Evolutionary conservation across 2,113 vertebrate genomes (phyloP).

Genomic region (Pseudonaja textilis): DNA sequence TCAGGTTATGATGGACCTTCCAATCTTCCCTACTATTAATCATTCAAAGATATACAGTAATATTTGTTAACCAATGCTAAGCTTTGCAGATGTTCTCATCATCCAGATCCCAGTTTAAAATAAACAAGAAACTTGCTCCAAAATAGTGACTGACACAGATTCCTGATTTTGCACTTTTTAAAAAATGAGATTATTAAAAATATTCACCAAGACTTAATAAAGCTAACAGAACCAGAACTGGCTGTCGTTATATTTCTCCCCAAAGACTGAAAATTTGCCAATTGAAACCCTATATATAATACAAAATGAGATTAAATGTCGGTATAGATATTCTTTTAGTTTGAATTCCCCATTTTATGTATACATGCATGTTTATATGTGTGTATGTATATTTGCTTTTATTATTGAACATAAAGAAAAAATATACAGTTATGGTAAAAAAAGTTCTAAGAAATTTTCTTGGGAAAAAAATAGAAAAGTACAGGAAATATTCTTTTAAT

Average conservation of each 20-base stretch:
- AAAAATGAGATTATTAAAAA: background rate
- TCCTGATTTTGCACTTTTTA: background rate
- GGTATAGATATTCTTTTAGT: background rate
- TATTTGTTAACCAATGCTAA: background rate
- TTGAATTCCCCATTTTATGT: background rate
- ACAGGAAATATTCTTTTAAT: background rate
- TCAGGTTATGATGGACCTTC: background rate
- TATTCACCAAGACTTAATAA: background rate
- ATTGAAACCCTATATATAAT: background rate
- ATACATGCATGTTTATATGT: background rate
- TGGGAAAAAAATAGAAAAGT: background rate
- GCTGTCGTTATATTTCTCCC: background rate
- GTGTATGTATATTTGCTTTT: background rate
- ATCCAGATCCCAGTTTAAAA: background rate
- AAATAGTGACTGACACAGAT: background rate
- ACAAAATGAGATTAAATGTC: background rate
- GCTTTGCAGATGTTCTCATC: background rate
- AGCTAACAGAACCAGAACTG: background rate
- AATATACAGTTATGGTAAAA: background rate
- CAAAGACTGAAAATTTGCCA: background rate
- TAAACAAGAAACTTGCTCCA: background rate
- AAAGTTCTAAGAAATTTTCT: background rate
- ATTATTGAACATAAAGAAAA: background rate
- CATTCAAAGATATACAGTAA: background rate
- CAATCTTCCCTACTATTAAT: background rate